phyloP scores from a whole-genome alignment of 2,888 invertebrate genomes.

The Phragmatobia fuliginosa region DNA sequence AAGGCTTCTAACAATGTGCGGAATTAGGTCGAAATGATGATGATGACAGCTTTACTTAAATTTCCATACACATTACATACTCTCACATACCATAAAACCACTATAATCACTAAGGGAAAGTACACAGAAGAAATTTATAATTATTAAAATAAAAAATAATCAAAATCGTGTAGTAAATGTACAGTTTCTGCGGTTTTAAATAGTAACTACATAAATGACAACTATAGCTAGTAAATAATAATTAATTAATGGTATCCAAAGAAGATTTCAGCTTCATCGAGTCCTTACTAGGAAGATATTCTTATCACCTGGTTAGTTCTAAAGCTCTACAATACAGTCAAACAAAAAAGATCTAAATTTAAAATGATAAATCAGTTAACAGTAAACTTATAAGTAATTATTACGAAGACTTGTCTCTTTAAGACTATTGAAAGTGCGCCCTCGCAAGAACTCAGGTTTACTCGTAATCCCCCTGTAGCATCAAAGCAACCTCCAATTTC shows the following conservation, averaged over 20 bases:
- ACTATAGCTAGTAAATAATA: neutral
- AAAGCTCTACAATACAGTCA: too few species aligned
- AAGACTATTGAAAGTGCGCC: neutral
- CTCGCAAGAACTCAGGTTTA: conserved; percentile 6
- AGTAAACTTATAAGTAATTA: neutral
- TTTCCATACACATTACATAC: conserved; percentile 23
- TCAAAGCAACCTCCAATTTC: conserved; percentile 18
- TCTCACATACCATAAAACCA: conserved; percentile 18
- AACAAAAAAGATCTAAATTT: too few species aligned
- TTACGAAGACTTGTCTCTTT: neutral
- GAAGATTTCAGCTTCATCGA: too few species aligned
- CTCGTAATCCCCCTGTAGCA: conserved; percentile 26
- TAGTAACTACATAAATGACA: neutral
- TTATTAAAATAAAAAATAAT: neutral
- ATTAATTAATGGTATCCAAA: too few species aligned
- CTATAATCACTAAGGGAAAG: neutral
- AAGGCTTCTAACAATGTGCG: conserved; percentile 38
- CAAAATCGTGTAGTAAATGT: neutral
- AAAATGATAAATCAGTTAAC: neutral
- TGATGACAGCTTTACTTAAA: conserved; percentile 43
- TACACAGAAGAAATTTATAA: neutral
- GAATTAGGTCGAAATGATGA: conserved; percentile 48
- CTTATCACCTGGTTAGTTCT: too few species aligned
- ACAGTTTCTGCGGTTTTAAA: conserved; percentile 5
- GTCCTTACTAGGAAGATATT: too few species aligned